Base-by-base conservation (phyloP, 64 coral and sea anemone genomes). In the Catalaphyllia jardinei region DNA sequence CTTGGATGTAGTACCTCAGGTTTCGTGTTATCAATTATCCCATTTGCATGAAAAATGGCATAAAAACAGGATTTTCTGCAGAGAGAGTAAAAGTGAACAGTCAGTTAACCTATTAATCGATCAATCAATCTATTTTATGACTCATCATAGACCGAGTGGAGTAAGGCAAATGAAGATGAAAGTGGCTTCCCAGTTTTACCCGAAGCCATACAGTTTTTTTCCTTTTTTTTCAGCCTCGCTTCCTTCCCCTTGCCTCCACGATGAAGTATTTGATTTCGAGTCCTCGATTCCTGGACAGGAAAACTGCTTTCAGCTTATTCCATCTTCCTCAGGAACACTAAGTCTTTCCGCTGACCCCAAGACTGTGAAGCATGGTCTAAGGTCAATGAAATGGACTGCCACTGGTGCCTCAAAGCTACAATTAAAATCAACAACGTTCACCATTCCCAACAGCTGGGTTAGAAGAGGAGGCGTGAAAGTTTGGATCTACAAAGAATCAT, bases 381-480 rank as follows among this genome's bases (percentile, higher is more conserved):
- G 29, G 17, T 80, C 78, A 14, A 28, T 80, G 11, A 80, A 61
- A 62, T 80, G 78, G 78, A 7, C 10, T 30, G 29, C 78, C 8
- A 62, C 57, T 54, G 50, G 76, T 52, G 49, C 78, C 28, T 62
- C 54, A 55, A 80, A 2, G 25, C 57, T 80, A 9, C 54, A 31
- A 31, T 29, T 60, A 8, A 22, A 49, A 49, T 20, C 74, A n/a
- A 3, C 76, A 24, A 50, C 33, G 39, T 78, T 42, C 22, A 29
- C n/a, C 24, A 54, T 62, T 33, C 78, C 52, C 18, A 80, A 80
- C 24, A 33, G 14, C 28, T 80, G 78, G 54, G 29, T 80, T 15
- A 30, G 78, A 80, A 15, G 17, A 0, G 88, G 88, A 22, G 88
- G 88, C 1, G 49, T 89, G 1, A 89, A 89, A 55, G 77, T 89